Evolutionary conservation across 1,140 invertebrate species (phyloP).

Genomic region (Papilio polytes): DNA sequence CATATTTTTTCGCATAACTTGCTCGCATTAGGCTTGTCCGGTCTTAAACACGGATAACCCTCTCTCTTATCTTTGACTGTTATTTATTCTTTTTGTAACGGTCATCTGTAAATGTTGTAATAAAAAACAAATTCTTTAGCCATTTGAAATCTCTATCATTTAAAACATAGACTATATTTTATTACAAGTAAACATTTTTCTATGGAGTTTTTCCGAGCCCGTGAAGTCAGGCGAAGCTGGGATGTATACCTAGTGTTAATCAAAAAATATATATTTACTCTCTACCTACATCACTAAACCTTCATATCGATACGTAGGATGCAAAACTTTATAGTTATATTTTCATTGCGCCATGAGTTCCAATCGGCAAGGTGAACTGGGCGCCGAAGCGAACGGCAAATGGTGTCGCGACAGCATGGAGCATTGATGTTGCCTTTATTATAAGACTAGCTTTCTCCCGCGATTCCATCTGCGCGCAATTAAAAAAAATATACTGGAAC

Average conservation of each 20-base stretch:
- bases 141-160: too few species aligned
- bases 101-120: too few species aligned
- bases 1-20: background rate
- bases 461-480: too few species aligned
- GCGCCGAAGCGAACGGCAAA: background rate
- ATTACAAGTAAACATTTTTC: too few species aligned
- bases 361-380: conserved; percentile 7
- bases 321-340: background rate
- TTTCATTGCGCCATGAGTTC: conserved; percentile 18
- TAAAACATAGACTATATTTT: too few species aligned
- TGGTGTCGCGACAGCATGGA: background rate
- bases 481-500: too few species aligned
- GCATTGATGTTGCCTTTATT: background rate
- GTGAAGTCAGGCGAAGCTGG: too few species aligned
- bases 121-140: too few species aligned
- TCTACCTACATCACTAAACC: background rate
- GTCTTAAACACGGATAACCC: background rate
- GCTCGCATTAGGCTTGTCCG: background rate
- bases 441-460: too few species aligned
- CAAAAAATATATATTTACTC: too few species aligned
- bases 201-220: too few species aligned
- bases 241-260: too few species aligned
- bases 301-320: background rate
- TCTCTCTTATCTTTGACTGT: background rate
- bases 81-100: background rate